A percentile compares a stretch with the other conserved stretches of the same genome.
These are phyloP conservation scores for Psephotus haematonotus DNA, from an alignment of 2,113 vertebrate genomes.

Conservation along the genomic window DNA sequence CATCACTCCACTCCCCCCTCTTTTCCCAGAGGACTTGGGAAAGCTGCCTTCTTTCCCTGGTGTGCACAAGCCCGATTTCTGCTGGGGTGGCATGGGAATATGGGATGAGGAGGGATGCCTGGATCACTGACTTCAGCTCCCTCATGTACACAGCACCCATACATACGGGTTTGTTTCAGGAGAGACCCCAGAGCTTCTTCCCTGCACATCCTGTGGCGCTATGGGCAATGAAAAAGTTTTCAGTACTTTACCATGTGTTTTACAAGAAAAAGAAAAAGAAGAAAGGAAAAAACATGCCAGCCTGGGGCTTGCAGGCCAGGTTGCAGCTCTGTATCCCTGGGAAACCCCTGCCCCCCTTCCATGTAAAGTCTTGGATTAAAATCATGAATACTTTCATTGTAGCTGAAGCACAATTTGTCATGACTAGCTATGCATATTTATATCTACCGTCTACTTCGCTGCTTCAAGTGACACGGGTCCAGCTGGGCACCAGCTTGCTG, in stretches of 20 bases:
- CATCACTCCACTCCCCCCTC: neutral
- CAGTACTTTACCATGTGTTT: neutral
- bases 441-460: neutral
- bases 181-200: neutral
- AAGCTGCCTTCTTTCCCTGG: neutral
- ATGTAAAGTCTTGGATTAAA: neutral
- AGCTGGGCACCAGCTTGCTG: neutral
- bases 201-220: neutral
- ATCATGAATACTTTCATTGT: neutral
- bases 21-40: neutral
- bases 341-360: neutral
- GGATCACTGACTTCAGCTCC: neutral
- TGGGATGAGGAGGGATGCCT: accelerated
- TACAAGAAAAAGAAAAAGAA: neutral
- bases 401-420: neutral
- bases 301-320: neutral
- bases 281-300: neutral
- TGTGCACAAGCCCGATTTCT: neutral
- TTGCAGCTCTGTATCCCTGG: neutral
- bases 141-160: accelerated
- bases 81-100: neutral
- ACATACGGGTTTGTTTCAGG: neutral
- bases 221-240: neutral
- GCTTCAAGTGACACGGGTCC: neutral
- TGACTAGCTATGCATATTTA: neutral